These are phyloP conservation scores for Archocentrus centrarchus DNA, from an alignment of 2,113 vertebrate genomes.

Conservation along the genomic window DNA sequence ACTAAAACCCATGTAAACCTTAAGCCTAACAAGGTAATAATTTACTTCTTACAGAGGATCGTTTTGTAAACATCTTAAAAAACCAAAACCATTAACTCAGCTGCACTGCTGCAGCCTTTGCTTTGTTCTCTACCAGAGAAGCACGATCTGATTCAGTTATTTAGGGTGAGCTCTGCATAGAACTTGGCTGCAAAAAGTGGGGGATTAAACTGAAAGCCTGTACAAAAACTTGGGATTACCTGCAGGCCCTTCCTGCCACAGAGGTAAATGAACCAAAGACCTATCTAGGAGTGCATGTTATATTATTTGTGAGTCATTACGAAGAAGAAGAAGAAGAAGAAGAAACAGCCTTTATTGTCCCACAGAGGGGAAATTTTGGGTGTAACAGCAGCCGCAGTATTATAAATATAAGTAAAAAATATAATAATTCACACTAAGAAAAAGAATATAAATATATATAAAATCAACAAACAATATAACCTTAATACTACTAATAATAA, in stretches of 20 bases:
- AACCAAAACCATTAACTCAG: slow-evolving; percentile 21
- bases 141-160: slow-evolving; percentile 17
- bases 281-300: neutral
- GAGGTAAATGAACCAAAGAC: neutral
- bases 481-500: no score
- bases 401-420: no score
- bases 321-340: no score
- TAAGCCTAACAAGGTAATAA: slow-evolving; percentile 35
- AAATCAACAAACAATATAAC: no score
- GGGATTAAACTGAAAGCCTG: neutral
- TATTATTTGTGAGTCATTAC: neutral
- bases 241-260: slow-evolving; percentile 7
- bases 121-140: slow-evolving; percentile 7
- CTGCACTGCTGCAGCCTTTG: neutral
- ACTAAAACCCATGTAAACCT: slow-evolving; percentile 23
- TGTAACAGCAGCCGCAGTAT: no score
- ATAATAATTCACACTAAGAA: no score
- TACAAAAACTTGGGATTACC: neutral
- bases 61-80: slow-evolving; percentile 26
- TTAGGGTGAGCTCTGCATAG: neutral
- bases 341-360: no score
- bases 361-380: no score
- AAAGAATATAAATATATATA: no score
- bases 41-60: slow-evolving; percentile 35
- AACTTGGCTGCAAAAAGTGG: neutral